phyloP scores from a whole-genome alignment of 2,888 invertebrate species.

The Pecten maximus region DNA sequence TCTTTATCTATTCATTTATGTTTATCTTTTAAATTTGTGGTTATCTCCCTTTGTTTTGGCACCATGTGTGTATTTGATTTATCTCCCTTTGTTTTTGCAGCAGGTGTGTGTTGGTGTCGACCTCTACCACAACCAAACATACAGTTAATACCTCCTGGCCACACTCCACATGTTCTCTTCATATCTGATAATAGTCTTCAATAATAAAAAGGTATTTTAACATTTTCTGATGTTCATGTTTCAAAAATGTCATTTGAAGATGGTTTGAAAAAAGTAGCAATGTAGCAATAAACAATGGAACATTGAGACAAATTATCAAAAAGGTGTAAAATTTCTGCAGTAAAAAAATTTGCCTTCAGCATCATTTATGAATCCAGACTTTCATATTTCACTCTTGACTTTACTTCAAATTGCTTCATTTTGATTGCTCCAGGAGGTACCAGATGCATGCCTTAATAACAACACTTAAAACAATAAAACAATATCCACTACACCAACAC shows the following conservation, averaged over 20 bases:
- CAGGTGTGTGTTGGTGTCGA: not conserved
- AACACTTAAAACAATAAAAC: not conserved
- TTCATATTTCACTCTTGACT: not conserved
- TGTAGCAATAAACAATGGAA: no score
- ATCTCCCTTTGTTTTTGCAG: not conserved
- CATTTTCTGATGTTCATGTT: no score
- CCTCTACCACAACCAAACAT: not conserved
- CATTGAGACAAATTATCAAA: no score
- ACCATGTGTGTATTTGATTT: not conserved
- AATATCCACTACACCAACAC: constrained; percentile 7
- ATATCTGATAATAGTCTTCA: not conserved
- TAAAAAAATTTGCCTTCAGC: no score
- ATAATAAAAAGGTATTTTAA: no score
- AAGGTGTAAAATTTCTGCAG: no score
- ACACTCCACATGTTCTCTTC: not conserved
- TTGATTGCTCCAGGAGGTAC: not conserved
- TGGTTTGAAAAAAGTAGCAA: no score
- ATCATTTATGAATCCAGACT: no score
- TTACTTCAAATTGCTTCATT: not conserved
- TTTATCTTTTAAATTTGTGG: not conserved
- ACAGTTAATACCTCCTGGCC: not conserved
- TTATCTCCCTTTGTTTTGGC: not conserved
- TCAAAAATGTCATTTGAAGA: no score
- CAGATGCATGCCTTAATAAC: not conserved
- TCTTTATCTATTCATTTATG: not conserved